These are phyloP conservation scores for Saccopteryx bilineata DNA, from an alignment of 2,113 vertebrate species.

Conservation along the genomic window DNA sequence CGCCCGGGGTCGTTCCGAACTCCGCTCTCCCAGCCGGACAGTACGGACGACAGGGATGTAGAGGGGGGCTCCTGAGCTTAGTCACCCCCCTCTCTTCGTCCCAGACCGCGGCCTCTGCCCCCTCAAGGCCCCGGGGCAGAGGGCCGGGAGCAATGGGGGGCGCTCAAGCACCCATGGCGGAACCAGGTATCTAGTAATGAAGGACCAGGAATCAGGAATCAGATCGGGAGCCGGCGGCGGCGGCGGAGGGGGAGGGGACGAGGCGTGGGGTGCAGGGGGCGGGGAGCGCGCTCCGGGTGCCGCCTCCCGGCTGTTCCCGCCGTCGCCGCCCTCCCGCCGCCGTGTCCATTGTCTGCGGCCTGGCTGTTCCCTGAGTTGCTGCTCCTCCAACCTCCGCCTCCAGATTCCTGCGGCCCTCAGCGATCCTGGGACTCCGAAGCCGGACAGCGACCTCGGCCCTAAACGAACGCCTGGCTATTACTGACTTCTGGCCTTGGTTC, in stretches of 20 bases:
- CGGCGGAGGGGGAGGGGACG: slow-evolving; percentile 34
- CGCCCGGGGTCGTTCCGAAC: slow-evolving; percentile 75
- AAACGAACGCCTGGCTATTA: background rate
- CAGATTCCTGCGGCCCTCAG: background rate
- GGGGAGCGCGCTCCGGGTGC: slow-evolving; percentile 75
- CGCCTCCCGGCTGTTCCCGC: slow-evolving; percentile 83
- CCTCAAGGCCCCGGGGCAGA: slow-evolving; percentile 77
- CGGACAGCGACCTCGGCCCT: background rate
- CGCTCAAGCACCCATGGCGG: slow-evolving; percentile 83
- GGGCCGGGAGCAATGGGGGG: slow-evolving; percentile 63
- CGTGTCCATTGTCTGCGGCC: slow-evolving; percentile 81
- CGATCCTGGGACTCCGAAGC: background rate
- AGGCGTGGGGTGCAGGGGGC: slow-evolving; percentile 55
- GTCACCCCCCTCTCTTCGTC: slow-evolving; percentile 71
- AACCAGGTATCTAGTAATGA: slow-evolving; percentile 70
- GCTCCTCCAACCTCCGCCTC: background rate
- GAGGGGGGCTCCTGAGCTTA: slow-evolving; percentile 67
- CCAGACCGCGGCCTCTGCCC: slow-evolving; percentile 74
- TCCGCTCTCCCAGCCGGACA: slow-evolving; percentile 68
- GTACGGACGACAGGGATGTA: slow-evolving; percentile 47
- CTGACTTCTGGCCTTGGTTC: slow-evolving; percentile 7
- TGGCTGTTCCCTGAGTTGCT: slow-evolving; percentile 63
- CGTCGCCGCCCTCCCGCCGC: slow-evolving; percentile 74
- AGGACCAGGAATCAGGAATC: slow-evolving; percentile 69
- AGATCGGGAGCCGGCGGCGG: slow-evolving; percentile 61